A percentile compares a stretch with the other conserved stretches of the same genome.
These are phyloP conservation scores for Eremophila alpestris DNA, from an alignment of 2,797 vertebrate species.

Conservation along the genomic window DNA sequence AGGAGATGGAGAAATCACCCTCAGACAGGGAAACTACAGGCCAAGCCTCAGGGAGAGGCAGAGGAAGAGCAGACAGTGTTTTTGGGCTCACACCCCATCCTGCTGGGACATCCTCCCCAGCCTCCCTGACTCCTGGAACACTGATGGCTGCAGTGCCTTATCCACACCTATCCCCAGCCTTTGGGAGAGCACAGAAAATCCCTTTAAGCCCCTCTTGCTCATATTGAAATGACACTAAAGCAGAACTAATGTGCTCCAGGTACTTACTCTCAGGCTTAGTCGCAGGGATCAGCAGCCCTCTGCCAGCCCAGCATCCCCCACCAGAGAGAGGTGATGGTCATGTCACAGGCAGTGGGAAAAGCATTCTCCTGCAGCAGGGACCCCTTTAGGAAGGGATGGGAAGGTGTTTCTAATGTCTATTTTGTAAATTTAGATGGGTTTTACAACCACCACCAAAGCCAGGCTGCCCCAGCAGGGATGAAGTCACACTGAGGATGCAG, in stretches of 20 bases:
- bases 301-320: accelerated
- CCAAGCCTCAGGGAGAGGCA: not conserved
- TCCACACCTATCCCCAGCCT: not conserved
- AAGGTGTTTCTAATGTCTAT: not conserved
- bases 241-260: conserved; percentile 47
- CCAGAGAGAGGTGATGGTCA: not conserved
- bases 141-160: not conserved
- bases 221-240: conserved; percentile 38
- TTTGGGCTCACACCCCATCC: not conserved
- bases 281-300: not conserved
- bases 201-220: conserved; percentile 29
- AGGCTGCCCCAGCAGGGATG: not conserved
- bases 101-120: not conserved
- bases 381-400: not conserved
- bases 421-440: not conserved
- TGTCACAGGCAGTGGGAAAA: not conserved
- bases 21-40: not conserved
- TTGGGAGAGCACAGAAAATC: conserved; percentile 43
- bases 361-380: not conserved
- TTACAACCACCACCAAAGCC: not conserved
- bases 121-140: not conserved
- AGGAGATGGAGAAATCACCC: not conserved
- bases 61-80: not conserved
- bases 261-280: conserved; percentile 1
- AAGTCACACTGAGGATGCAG: not conserved